phyloP scores from a whole-genome alignment of 1,140 invertebrate genomes.

The Temnothorax nylanderi region DNA sequence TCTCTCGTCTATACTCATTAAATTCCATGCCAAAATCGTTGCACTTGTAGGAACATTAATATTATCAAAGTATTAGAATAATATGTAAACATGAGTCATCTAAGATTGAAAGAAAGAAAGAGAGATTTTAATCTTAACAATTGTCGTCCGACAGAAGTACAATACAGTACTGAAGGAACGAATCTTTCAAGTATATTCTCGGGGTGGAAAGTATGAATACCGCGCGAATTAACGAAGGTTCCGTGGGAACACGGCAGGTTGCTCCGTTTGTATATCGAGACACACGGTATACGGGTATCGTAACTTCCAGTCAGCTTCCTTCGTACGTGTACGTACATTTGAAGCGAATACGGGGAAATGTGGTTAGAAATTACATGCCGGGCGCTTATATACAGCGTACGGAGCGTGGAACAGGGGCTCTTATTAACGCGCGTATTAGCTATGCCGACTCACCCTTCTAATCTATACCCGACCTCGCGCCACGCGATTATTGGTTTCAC shows the following conservation, averaged over 20 bases:
- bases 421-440: conserved; percentile 83
- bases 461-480: conserved; percentile 81
- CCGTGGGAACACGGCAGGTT: conserved; percentile 30
- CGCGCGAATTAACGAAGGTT: neutral
- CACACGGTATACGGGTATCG: conserved; percentile 70
- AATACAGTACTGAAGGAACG: neutral
- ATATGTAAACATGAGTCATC: neutral
- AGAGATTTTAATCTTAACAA: neutral
- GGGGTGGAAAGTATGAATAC: conserved; percentile 8
- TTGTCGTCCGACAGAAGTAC: neutral
- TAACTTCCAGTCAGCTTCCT: conserved; percentile 73
- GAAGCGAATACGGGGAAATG: conserved; percentile 81
- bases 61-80: neutral
- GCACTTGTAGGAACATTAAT: neutral
- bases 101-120: neutral
- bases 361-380: conserved; percentile 82
- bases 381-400: conserved; percentile 79
- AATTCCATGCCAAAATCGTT: neutral
- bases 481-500: conserved; percentile 83
- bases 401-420: conserved; percentile 80
- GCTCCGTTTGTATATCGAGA: conserved; percentile 48
- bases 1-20: neutral
- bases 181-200: neutral
- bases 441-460: conserved; percentile 83
- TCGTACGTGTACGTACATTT: conserved; percentile 75